These are phyloP conservation scores for Etheostoma spectabile DNA, from an alignment of 2,113 vertebrate species.

Conservation along the genomic window DNA sequence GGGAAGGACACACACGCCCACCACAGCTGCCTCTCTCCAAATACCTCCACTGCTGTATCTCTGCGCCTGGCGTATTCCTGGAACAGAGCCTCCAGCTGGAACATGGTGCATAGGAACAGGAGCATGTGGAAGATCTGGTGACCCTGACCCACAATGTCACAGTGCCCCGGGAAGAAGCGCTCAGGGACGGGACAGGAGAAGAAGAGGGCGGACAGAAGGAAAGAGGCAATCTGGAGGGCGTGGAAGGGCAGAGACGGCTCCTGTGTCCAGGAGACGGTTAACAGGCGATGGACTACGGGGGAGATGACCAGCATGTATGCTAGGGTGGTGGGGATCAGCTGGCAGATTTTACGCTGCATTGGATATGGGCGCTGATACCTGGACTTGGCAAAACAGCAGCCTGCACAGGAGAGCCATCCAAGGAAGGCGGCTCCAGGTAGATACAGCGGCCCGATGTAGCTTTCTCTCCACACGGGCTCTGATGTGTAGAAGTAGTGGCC, in stretches of 20 bases:
- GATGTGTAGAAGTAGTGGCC: conserved; percentile 93
- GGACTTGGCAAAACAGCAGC: conserved; percentile 93
- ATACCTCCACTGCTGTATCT: conserved; percentile 83
- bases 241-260: conserved; percentile 89
- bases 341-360: conserved; percentile 89
- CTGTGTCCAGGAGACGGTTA: conserved; percentile 82
- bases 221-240: conserved; percentile 89
- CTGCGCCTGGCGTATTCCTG: conserved; percentile 87
- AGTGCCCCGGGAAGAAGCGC: conserved; percentile 91
- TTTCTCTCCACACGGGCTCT: conserved; percentile 88
- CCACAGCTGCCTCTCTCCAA: conserved; percentile 83
- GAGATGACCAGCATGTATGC: conserved; percentile 92
- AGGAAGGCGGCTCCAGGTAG: conserved; percentile 89
- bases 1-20: conserved; percentile 86
- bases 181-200: conserved; percentile 94
- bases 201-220: conserved; percentile 90
- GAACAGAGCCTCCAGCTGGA: conserved; percentile 92
- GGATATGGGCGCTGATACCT: conserved; percentile 92
- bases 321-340: conserved; percentile 89
- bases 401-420: conserved; percentile 90
- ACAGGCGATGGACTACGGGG: conserved; percentile 88
- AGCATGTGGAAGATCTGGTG: conserved; percentile 96
- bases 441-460: conserved; percentile 84
- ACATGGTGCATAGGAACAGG: conserved; percentile 90
- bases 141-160: conserved; percentile 91